phyloP scores from a whole-genome alignment of 2,113 vertebrate genomes.

The Pyrgilauda ruficollis region DNA sequence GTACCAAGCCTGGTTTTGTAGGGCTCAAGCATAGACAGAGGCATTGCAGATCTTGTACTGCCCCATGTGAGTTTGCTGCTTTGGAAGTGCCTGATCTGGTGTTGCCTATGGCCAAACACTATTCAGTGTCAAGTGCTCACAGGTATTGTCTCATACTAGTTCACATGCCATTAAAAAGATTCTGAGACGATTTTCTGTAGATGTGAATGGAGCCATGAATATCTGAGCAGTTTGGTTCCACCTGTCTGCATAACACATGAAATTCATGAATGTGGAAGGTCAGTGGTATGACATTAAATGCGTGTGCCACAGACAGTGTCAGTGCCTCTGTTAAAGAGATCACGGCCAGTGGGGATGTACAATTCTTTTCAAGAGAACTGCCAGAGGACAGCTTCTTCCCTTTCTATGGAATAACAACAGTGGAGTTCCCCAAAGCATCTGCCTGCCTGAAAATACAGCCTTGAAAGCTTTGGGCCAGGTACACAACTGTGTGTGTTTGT shows the following conservation, averaged over 20 bases:
- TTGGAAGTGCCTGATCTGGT: neutral
- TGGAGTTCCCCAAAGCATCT: neutral
- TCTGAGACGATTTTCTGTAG: neutral
- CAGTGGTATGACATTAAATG: neutral
- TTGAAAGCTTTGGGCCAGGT: neutral
- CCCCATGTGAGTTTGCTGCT: neutral
- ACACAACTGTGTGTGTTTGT: neutral
- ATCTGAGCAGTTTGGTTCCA: neutral
- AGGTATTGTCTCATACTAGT: neutral
- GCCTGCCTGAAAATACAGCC: neutral
- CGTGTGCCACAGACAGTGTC: neutral
- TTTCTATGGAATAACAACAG: neutral
- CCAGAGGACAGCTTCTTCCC: neutral
- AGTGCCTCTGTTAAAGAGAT: neutral
- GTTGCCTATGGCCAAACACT: neutral
- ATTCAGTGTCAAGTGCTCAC: neutral
- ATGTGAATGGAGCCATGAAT: neutral
- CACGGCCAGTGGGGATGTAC: neutral
- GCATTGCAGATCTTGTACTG: neutral
- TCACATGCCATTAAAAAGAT: neutral
- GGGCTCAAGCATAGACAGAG: neutral
- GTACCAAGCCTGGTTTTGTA: neutral
- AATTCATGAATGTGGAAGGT: neutral
- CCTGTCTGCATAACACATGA: neutral
- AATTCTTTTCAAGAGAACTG: neutral